Conservation (phyloP, 2,797 vertebrate species). For the Rhodeus uyekii region DNA sequence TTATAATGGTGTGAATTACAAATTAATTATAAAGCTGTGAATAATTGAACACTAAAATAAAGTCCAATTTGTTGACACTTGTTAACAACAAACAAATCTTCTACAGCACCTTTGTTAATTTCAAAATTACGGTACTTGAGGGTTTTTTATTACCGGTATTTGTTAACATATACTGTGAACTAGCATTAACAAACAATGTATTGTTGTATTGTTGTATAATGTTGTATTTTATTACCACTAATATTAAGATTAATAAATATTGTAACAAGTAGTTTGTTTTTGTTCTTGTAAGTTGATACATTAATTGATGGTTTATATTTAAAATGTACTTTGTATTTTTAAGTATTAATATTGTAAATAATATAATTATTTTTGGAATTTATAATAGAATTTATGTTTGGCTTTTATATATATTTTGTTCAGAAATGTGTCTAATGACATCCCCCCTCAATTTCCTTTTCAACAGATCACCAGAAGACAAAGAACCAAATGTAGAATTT, state of each 20-base stretch:
- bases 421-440: background rate
- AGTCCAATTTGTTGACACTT: background rate
- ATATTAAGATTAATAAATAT: background rate
- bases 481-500: constrained; percentile 88
- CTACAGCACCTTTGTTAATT: background rate
- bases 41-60: background rate
- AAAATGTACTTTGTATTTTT: background rate
- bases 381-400: too few relatives aligned
- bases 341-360: background rate
- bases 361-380: background rate
- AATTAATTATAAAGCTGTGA: background rate
- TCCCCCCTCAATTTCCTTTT: background rate
- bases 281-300: background rate
- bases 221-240: too few relatives aligned
- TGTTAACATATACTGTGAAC: background rate
- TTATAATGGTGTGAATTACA: background rate
- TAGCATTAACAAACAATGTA: background rate
- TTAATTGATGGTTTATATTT: too few relatives aligned
- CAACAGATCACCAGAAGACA: constrained; percentile 83
- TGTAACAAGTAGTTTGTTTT: background rate
- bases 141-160: too few relatives aligned
- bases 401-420: background rate
- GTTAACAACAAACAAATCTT: background rate
- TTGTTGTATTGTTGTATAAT: too few relatives aligned
- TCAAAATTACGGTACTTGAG: background rate